Evolutionary conservation across 1,140 invertebrate genomes (phyloP), one percentile per base, ranked within the genome.

Genomic region (Armadillidium nasatum): DNA sequence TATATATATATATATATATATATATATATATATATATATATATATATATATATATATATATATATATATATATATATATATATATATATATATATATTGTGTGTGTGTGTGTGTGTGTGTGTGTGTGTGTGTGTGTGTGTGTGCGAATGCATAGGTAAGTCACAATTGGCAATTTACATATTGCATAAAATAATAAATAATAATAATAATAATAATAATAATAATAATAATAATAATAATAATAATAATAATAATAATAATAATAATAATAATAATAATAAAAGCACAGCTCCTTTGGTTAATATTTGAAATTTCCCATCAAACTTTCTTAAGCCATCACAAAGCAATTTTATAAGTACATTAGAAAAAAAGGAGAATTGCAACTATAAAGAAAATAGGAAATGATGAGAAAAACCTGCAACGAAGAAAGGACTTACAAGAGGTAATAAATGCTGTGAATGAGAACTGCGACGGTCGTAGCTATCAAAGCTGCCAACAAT

Each of bases 381-480:
- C n/a, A n/a, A n/a, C n/a, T n/a, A n/a, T n/a, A 33, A 33, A 33
- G 6, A 33, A 33, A 33, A 33, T 33, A 33, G 6, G 33, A 6
- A 33, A 33, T 33, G n/a, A 67, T 73, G 44, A 4, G 10, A 33
- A 54, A 46, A 43, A 33, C 15, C 15, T 7, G 19, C 7, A 43
- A 19, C 0, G 6, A 66, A 15, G 45, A 50, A 21, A 15, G 11
- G 44, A 86, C 87, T 87, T 87, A 94, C 96, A 96, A 99, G 15
- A 99, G 87, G 6, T 94, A 95, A 84, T 99, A 99, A 83, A 99
- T 98, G 72, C 95, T 97, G 76, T 94, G 92, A 82, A 99, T 97
- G 60, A 93, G 95, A 71, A 99, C 88, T 0, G 95, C 97, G 94
- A 99, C 98, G 69, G 94, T 88, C 7, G 95, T 97, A 66, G 95